phyloP scores from a whole-genome alignment of 2,888 invertebrate species.

The Agrochola circellaris region DNA sequence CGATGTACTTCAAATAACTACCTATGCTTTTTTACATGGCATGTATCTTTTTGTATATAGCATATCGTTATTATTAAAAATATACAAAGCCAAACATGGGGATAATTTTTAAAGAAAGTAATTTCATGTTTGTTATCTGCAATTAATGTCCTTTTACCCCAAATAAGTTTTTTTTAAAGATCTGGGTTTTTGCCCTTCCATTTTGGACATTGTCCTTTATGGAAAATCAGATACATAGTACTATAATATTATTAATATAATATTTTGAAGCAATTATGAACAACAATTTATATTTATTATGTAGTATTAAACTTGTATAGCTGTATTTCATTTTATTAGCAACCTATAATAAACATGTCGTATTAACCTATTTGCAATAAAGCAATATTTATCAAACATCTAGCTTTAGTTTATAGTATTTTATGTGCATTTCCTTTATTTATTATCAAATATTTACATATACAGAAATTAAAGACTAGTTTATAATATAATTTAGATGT shows the following conservation, averaged over 20 bases:
- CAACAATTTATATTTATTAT: conserved; percentile 14
- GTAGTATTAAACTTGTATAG: background rate
- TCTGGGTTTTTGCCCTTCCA: no score
- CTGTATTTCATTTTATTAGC: conserved; percentile 35
- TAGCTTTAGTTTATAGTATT: conserved; percentile 23
- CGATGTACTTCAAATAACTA: background rate
- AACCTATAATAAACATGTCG: conserved; percentile 39
- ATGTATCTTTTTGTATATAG: background rate
- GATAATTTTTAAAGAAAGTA: background rate
- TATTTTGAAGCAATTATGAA: conserved; percentile 7
- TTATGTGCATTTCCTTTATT: conserved; percentile 41
- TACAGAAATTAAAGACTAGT: conserved; percentile 38
- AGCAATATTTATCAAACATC: conserved; percentile 31
- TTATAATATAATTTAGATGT: conserved; percentile 33
- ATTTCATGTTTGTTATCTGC: background rate
- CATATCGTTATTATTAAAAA: background rate
- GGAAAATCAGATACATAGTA: background rate
- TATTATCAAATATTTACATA: conserved; percentile 55
- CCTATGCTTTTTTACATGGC: background rate
- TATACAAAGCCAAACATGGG: background rate
- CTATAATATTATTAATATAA: background rate
- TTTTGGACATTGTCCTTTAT: no score
- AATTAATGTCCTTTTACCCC: no score
- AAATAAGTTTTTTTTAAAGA: no score
- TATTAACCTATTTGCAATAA: conserved; percentile 48